Evolutionary conservation across 1,140 invertebrate genomes (phyloP), one percentile per base, ranked within the genome.

Genomic region (Aphelenchoides besseyi): DNA sequence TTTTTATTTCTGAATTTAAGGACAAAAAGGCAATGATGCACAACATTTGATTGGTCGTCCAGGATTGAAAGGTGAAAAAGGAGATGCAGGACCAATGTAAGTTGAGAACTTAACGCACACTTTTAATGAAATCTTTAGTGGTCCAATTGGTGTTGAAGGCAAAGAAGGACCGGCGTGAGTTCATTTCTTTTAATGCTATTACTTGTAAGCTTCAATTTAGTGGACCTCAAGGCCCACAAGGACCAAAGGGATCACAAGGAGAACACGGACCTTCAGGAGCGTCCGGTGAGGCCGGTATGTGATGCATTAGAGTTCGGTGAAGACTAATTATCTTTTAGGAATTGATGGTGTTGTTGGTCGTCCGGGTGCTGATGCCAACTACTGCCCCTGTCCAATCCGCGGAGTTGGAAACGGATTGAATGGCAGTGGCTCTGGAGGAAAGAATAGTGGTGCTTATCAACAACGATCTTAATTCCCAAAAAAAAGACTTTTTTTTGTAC

Each of bases 1-100:
- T n/a, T 59, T 59, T 5, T 59, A 23, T 59, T 33, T 59, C 23
- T 59, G 5, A 59, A 23, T 26, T 28, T 33, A 26, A 16, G 69
- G 66, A 62, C 69, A 71, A 8, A 77, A 77, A 48, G 76, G 75
- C 36, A 29, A 33, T 18, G 76, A 78, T 67, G 54, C 67, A 26
- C 18, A 53, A 2, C 67, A 74, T 32, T 69, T 72, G 33, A 72
- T 77, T 52, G 79, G 79, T 26, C 64, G 72, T 3, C 75, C 79
- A 23, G 79, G 79, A 66, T 75, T 70, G 23, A 75, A 76, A 36
- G 77, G 77, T 74, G 23, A n/a, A 29, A 59, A 37, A 53, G 73
- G 73, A 16, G 59, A 52, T 30, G 59, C 52, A 23, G 73, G 73
- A 3, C 64, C 62, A 35, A 52, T 1, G 36, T 35, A 23, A 57